Conservation (phyloP, 2,113 vertebrate species). For the Platysteira castanea region DNA sequence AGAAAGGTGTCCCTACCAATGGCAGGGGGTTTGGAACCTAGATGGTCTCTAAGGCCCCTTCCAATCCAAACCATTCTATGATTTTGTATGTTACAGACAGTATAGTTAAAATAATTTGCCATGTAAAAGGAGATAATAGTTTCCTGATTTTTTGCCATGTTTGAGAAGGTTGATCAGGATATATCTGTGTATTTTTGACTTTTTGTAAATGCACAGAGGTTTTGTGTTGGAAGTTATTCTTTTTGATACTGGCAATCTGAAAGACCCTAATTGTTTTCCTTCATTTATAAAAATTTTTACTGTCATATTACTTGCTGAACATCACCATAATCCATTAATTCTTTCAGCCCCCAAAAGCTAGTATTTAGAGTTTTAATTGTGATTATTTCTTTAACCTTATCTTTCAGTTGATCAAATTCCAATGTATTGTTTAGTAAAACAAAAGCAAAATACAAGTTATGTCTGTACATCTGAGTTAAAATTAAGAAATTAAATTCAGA, state of each 20-base stretch:
- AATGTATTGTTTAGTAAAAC: not conserved
- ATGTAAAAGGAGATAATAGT: not conserved
- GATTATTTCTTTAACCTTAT: not conserved
- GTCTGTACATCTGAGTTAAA: not conserved
- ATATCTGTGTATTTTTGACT: not conserved
- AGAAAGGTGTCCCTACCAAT: not conserved
- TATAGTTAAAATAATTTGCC: not conserved
- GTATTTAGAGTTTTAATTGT: not conserved
- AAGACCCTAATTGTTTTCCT: not conserved
- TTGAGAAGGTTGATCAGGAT: not conserved
- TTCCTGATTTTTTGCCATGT: not conserved
- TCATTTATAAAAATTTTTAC: not conserved
- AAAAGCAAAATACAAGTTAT: not conserved
- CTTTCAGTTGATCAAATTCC: not conserved
- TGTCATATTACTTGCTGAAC: not conserved
- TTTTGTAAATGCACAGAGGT: not conserved
- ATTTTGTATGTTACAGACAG: not conserved
- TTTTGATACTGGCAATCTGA: not conserved
- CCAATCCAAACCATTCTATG: not conserved
- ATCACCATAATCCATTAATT: not conserved
- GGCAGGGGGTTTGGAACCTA: not conserved
- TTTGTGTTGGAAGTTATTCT: not conserved
- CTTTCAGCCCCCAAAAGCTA: not conserved
- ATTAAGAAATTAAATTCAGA: constrained; percentile 37
- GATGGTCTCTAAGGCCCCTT: not conserved